A percentile compares a stretch with the other conserved stretches of the same genome.
Evolutionary conservation across 2,888 invertebrate species (phyloP).

Genomic region (Malthinus flaveolus): DNA sequence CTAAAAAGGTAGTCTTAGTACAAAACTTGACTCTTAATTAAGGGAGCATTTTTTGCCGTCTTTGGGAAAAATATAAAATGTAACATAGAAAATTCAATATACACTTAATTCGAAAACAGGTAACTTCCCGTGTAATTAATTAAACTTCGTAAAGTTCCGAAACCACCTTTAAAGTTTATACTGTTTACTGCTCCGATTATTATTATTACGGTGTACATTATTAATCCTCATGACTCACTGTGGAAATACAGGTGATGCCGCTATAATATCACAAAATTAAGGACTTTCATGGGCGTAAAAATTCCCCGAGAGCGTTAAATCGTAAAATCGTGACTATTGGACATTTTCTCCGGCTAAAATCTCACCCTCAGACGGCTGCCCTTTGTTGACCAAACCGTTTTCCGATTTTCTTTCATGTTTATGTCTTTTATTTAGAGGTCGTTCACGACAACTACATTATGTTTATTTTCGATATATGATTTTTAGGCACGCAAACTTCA

Average conservation of each 20-base stretch:
- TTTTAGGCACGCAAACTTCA: conserved; percentile 24
- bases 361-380: conserved; percentile 24
- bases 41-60: conserved; percentile 15
- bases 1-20: conserved; percentile 27
- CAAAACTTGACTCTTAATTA: conserved; percentile 25
- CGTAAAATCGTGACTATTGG: conserved; percentile 28
- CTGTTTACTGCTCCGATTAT: conserved; percentile 20
- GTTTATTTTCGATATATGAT: conserved; percentile 24
- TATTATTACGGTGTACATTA: conserved; percentile 21
- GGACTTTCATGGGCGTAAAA: conserved; percentile 23
- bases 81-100: conserved; percentile 3
- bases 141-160: conserved; percentile 13
- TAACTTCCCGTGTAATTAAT: conserved; percentile 16
- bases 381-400: conserved; percentile 29
- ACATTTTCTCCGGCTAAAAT: conserved; percentile 26
- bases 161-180: conserved; percentile 20
- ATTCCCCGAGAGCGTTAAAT: conserved; percentile 25
- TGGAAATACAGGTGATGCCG: conserved; percentile 31
- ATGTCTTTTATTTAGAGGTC: conserved; percentile 27
- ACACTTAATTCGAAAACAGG: conserved; percentile 7
- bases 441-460: conserved; percentile 19
- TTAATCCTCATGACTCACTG: conserved; percentile 29
- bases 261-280: conserved; percentile 27
- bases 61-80: conserved; percentile 6
- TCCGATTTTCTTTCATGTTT: conserved; percentile 31